These are phyloP conservation scores for Corythoichthys intestinalis DNA, from an alignment of 2,113 vertebrate genomes.

Conservation along the genomic window DNA sequence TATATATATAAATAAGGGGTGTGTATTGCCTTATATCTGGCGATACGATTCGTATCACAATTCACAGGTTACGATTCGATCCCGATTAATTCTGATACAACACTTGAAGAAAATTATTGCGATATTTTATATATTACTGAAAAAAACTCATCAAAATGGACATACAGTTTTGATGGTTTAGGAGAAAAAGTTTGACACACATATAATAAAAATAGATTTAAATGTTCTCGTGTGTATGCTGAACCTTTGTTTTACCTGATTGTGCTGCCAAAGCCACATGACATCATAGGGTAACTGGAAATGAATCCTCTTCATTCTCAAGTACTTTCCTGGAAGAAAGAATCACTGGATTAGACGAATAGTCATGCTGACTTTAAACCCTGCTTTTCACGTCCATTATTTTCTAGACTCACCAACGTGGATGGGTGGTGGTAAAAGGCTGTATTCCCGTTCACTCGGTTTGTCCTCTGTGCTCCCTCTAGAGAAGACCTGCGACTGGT, in stretches of 20 bases:
- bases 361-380: not conserved
- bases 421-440: conserved; percentile 89
- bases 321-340: conserved; percentile 84
- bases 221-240: not conserved
- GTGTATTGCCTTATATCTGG: too few species aligned
- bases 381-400: not conserved
- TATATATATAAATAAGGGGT: too few species aligned
- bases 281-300: conserved; percentile 97
- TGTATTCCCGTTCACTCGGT: conserved; percentile 81
- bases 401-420: conserved; percentile 85
- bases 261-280: conserved; percentile 93
- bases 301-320: conserved; percentile 91
- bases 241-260: conserved; percentile 79
- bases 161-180: too few species aligned
- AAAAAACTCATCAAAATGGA: too few species aligned
- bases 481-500: conserved; percentile 78
- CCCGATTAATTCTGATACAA: too few species aligned
- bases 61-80: too few species aligned
- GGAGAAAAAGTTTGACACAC: too few species aligned
- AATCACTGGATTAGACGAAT: conserved; percentile 8
- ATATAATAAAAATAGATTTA: too few species aligned
- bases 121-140: too few species aligned
- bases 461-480: conserved; percentile 84
- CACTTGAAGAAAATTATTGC: too few species aligned
- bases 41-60: too few species aligned